phyloP scores from a whole-genome alignment of 2,113 vertebrate genomes.

The Trogon melanurus region DNA sequence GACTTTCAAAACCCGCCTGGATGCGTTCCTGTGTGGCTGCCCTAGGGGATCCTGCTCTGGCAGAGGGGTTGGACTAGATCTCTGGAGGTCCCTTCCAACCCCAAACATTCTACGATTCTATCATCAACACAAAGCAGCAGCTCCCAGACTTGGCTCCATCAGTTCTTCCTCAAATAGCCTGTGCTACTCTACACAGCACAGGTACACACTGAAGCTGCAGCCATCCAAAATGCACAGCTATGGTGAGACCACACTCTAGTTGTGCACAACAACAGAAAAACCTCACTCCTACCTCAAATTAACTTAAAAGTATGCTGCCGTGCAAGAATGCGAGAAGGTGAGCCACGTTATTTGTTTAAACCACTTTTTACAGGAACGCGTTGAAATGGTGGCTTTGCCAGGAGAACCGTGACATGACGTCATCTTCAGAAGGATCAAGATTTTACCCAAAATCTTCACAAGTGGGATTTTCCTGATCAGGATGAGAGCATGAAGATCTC shows the following conservation, averaged over 20 bases:
- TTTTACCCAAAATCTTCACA: neutral
- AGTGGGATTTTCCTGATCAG: neutral
- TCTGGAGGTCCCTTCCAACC: too few relatives aligned
- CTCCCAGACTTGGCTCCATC: neutral
- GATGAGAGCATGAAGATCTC: neutral
- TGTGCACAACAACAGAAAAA: accelerated
- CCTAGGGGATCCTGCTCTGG: too few relatives aligned
- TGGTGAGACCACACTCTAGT: neutral
- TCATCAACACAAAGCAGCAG: neutral
- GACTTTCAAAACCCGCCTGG: too few relatives aligned
- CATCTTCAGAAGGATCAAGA: neutral
- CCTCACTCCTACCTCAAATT: neutral
- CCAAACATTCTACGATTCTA: too few relatives aligned
- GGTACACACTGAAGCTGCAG: neutral
- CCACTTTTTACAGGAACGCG: neutral
- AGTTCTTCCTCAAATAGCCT: neutral
- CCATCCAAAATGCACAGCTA: neutral
- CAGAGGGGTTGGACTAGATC: too few relatives aligned
- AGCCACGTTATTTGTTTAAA: neutral
- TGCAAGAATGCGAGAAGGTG: neutral
- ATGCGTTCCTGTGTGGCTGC: too few relatives aligned
- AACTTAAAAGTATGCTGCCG: neutral
- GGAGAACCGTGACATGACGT: neutral
- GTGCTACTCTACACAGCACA: accelerated
- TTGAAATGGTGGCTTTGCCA: neutral